Percentiles rank a stretch among this genome's conserved stretches.
Conservation (phyloP, 2,888 invertebrate species). For the Polydrusus tereticollis region DNA sequence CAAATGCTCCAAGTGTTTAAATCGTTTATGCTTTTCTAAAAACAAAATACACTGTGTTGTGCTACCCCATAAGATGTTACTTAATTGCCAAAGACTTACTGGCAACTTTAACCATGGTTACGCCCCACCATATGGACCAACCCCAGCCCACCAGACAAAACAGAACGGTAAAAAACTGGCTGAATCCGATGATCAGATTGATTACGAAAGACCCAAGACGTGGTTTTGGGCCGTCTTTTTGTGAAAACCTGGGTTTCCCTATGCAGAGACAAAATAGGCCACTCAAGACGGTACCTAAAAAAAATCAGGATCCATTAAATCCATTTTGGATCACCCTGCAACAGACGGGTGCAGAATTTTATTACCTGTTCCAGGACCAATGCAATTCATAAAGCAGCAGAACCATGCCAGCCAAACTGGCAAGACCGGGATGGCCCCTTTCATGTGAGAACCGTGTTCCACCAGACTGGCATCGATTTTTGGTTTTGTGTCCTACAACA, state of each 20-base stretch:
- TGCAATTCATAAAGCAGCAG: conserved; percentile 85
- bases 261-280: conserved; percentile 90
- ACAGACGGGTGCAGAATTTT: too few species aligned
- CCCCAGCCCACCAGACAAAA: conserved; percentile 98
- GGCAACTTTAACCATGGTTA: conserved; percentile 90
- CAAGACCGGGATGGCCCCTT: conserved; percentile 92
- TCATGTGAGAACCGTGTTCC: conserved; percentile 88
- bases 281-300: conserved; percentile 88
- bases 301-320: neutral
- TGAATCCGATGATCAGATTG: conserved; percentile 86
- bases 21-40: conserved; percentile 76
- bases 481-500: conserved; percentile 77
- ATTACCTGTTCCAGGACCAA: conserved; percentile 84
- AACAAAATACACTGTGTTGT: conserved; percentile 37
- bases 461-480: conserved; percentile 84
- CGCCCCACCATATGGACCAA: conserved; percentile 98
- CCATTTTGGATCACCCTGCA: neutral
- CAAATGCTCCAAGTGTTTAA: conserved; percentile 71
- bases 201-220: conserved; percentile 87
- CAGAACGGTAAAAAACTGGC: conserved; percentile 93
- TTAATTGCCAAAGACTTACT: conserved; percentile 74
- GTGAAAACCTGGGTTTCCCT: conserved; percentile 89
- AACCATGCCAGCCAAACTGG: conserved; percentile 89
- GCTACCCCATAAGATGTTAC: neutral
- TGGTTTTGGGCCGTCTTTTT: conserved; percentile 82